phyloP scores from a whole-genome alignment of 2,113 vertebrate species.

The Pseudopodoces humilis region DNA sequence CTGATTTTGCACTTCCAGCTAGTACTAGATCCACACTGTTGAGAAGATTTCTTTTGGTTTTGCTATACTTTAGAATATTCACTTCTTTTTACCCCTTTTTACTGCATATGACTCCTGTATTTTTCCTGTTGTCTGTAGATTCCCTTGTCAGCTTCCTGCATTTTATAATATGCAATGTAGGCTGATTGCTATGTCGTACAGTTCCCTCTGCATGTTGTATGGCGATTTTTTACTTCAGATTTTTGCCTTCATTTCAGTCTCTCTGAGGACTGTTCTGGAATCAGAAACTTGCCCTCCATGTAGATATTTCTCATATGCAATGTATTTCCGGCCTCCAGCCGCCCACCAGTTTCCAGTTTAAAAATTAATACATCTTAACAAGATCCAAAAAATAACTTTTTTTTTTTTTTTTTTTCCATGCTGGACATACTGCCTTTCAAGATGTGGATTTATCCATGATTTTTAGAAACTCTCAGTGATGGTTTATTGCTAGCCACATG shows the following conservation, averaged over 20 bases:
- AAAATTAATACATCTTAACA: background rate
- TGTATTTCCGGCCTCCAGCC: background rate
- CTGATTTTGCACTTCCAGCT: background rate
- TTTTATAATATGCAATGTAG: background rate
- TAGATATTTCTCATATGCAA: background rate
- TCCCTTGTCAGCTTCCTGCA: background rate
- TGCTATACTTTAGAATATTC: background rate
- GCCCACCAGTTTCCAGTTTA: background rate
- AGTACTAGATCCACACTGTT: background rate
- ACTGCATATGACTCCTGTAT: background rate
- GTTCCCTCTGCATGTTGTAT: background rate
- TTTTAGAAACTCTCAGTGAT: background rate
- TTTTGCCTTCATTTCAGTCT: background rate
- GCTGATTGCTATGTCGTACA: background rate
- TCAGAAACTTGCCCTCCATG: background rate
- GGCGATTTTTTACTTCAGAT: background rate
- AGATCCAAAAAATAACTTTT: background rate
- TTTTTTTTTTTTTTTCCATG: background rate
- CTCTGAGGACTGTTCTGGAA: background rate
- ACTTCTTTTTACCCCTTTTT: background rate
- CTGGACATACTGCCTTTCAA: background rate
- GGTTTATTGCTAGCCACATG: background rate
- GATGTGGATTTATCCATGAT: background rate
- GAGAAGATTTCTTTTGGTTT: background rate
- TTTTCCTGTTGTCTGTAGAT: background rate